Percentiles rank a stretch among this genome's conserved stretches.
Conservation (phyloP, 2,888 invertebrate species). For the Pristionchus japonicus region DNA sequence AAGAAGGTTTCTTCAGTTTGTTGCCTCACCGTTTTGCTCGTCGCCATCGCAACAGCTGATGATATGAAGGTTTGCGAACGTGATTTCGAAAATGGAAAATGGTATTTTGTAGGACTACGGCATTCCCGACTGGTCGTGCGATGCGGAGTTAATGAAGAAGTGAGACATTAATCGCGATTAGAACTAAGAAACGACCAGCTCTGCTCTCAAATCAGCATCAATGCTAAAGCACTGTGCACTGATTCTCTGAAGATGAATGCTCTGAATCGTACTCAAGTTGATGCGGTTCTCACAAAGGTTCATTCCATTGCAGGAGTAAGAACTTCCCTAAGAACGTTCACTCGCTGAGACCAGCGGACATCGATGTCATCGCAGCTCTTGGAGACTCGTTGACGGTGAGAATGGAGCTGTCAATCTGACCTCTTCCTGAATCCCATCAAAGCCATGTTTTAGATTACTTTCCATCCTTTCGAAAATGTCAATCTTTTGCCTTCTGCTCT, state of each 20-base stretch:
- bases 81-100: neutral
- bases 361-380: conserved; percentile 63
- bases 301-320: conserved; percentile 51
- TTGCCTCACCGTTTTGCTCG: neutral
- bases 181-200: no score
- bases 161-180: neutral
- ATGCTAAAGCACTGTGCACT: no score
- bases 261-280: neutral
- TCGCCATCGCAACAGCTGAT: neutral
- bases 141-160: neutral
- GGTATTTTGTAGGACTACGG: neutral
- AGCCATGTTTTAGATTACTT: no score
- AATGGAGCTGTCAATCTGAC: no score
- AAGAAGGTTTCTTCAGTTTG: neutral
- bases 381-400: conserved; percentile 64
- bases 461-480: no score
- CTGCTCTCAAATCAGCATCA: no score
- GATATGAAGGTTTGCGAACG: neutral
- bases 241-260: no score
- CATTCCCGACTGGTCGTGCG: conserved; percentile 11
- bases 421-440: no score
- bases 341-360: conserved; percentile 61
- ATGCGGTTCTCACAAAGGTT: neutral
- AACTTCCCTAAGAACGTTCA: conserved; percentile 76
- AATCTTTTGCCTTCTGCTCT: neutral